Conservation (phyloP, 2,888 invertebrate genomes). For the Athalia cordata region DNA sequence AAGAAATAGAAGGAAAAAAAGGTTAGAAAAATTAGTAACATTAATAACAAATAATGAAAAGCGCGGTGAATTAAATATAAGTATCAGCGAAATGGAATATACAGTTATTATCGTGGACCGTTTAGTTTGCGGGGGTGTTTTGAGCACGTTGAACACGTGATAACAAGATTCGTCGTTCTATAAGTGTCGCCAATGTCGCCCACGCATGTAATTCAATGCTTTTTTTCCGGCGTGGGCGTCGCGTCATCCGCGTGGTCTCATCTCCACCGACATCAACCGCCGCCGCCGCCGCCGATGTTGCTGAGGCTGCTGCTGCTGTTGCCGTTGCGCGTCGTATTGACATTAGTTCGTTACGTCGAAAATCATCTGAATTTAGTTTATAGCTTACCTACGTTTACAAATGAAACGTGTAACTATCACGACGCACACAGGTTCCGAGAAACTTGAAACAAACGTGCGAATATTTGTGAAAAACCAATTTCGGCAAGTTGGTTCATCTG, state of each 20-base stretch:
- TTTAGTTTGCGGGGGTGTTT: conserved; percentile 10
- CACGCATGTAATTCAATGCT: conserved; percentile 40
- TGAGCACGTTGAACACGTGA: conserved; percentile 15
- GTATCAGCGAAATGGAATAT: no score
- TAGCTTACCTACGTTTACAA: background rate
- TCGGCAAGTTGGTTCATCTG: background rate
- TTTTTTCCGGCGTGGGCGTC: conserved; percentile 36
- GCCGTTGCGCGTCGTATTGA: conserved; percentile 11
- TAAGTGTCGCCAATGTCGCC: conserved; percentile 27
- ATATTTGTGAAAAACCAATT: no score
- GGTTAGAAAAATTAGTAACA: no score
- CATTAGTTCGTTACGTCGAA: conserved; percentile 10
- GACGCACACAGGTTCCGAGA: background rate
- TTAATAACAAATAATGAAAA: no score
- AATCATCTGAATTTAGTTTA: background rate
- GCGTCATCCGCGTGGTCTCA: conserved; percentile 1
- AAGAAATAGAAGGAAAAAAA: no score
- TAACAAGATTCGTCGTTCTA: conserved; percentile 32
- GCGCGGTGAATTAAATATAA: no score
- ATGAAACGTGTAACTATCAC: conserved; percentile 13
- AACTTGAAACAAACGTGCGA: no score
- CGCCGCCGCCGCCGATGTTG: background rate
- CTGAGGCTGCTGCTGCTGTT: background rate
- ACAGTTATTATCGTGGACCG: background rate
- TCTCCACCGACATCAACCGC: background rate